These are phyloP conservation scores for Mirza zaza DNA, from an alignment of 2,113 vertebrate species.

Conservation along the genomic window DNA sequence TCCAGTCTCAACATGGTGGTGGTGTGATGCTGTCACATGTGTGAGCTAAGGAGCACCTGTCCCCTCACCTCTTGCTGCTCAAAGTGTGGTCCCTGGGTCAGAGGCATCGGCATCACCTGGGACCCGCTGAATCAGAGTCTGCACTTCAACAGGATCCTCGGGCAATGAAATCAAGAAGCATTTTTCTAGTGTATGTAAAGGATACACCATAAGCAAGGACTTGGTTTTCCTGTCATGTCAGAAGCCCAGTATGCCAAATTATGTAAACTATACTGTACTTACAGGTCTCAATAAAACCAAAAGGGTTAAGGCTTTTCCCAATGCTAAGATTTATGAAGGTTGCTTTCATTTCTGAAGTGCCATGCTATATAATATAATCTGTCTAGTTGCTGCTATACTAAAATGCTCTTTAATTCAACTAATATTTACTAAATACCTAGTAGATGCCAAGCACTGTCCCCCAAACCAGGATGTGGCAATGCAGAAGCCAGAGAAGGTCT, in stretches of 20 bases:
- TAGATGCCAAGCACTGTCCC: not conserved
- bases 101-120: not conserved
- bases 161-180: not conserved
- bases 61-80: not conserved
- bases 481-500: not conserved
- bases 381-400: no score
- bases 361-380: not conserved
- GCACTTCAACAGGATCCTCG: not conserved
- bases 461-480: not conserved
- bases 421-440: not conserved
- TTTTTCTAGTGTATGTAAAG: not conserved
- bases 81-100: not conserved
- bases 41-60: not conserved
- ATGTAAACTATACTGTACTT: not conserved
- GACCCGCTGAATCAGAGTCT: not conserved
- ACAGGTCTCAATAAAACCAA: not conserved
- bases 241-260: not conserved
- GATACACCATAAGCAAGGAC: not conserved
- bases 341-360: not conserved
- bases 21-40: fast-evolving
- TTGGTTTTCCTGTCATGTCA: not conserved
- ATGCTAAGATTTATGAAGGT: not conserved
- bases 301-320: not conserved
- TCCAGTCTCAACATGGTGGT: not conserved
- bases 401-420: not conserved